Conservation (phyloP, 2,797 vertebrate genomes). For the Lacerta viridis region DNA sequence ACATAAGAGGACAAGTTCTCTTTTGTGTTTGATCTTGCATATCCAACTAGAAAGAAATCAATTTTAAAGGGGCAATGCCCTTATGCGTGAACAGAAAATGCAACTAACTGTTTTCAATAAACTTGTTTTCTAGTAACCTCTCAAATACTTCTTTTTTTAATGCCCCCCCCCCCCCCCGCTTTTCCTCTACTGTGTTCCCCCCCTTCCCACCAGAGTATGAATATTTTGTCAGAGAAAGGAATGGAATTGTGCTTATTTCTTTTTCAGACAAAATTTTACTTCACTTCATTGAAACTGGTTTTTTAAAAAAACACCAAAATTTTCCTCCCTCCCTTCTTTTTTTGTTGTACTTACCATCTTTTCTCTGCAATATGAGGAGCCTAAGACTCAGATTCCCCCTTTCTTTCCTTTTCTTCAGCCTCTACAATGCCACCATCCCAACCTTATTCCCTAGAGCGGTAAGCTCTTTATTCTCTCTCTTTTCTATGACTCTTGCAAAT, state of each 20-base stretch:
- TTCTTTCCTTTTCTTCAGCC: background rate
- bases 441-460: constrained; percentile 5
- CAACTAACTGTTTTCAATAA: constrained; percentile 14
- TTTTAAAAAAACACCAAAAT: background rate
- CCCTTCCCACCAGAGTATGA: background rate
- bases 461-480: constrained; percentile 10
- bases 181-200: background rate
- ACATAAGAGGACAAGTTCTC: background rate
- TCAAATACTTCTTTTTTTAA: background rate
- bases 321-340: background rate
- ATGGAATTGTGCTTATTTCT: constrained; percentile 4
- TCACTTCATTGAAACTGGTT: constrained; percentile 7
- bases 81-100: constrained; percentile 20
- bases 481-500: constrained; percentile 2
- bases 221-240: background rate
- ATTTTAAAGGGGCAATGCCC: background rate
- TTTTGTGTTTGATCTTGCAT: constrained; percentile 17
- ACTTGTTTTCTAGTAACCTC: constrained; percentile 3
- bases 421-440: constrained; percentile 5
- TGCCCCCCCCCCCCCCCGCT: background rate
- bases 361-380: background rate
- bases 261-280: constrained; percentile 11
- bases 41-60: background rate
- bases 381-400: background rate
- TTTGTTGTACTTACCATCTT: background rate